Percentiles rank a stretch among this genome's conserved stretches.
Evolutionary conservation across 2,888 invertebrate species (phyloP).

Genomic region (Ophion slaviceki): DNA sequence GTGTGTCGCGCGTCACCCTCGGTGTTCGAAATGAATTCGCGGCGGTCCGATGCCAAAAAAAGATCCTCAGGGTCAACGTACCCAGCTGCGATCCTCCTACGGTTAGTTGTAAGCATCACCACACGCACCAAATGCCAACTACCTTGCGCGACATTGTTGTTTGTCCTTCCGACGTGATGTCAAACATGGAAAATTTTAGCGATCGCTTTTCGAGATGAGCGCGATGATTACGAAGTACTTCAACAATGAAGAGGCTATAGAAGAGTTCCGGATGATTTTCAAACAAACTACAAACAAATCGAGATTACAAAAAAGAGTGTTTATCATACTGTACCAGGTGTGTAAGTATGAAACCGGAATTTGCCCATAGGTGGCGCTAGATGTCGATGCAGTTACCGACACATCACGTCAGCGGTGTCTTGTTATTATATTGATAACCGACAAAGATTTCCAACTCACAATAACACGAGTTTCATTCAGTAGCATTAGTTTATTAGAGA

Average conservation of each 20-base stretch:
- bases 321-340: no score
- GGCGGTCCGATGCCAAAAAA: background rate
- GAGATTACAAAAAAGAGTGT: no score
- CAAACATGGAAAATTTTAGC: conserved; percentile 3
- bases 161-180: background rate
- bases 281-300: background rate
- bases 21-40: background rate
- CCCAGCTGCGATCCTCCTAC: background rate
- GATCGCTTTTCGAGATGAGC: background rate
- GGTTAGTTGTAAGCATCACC: background rate
- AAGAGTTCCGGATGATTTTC: background rate
- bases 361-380: no score
- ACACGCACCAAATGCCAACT: background rate
- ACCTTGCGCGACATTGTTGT: conserved; percentile 4
- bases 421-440: no score
- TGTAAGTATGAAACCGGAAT: no score
- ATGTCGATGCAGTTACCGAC: no score
- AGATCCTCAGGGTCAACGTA: conserved; percentile 42
- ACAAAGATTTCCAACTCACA: no score
- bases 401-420: no score
- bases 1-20: background rate
- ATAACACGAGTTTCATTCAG: no score
- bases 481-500: no score
- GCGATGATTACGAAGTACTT: background rate
- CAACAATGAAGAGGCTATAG: background rate